Conservation (phyloP, 2,888 invertebrate genomes). For the Cephus nigrinus region DNA sequence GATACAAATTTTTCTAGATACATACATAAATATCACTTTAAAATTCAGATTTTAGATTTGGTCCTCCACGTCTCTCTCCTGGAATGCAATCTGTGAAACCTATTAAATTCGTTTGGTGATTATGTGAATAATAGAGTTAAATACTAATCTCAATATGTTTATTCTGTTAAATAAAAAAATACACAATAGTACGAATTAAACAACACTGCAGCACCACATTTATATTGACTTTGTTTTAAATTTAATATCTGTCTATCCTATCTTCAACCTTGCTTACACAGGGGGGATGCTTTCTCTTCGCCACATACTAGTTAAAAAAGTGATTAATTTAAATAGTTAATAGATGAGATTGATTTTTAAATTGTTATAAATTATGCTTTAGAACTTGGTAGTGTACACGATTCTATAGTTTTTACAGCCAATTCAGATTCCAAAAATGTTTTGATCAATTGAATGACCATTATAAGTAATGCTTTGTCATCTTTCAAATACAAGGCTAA, state of each 20-base stretch:
- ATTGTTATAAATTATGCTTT: not conserved
- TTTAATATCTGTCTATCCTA: not conserved
- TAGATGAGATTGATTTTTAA: not conserved
- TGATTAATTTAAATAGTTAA: not conserved
- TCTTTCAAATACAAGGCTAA: not conserved
- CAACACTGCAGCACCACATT: not conserved
- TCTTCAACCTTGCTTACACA: not conserved
- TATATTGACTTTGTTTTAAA: not conserved
- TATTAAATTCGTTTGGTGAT: not conserved
- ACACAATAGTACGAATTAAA: not conserved
- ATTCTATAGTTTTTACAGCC: not conserved
- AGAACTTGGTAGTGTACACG: not conserved
- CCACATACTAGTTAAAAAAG: not conserved
- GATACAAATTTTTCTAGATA: not conserved
- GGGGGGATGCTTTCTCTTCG: not conserved
- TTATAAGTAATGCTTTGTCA: not conserved
- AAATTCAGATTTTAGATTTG: not conserved
- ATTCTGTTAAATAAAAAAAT: not conserved
- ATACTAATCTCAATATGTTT: not conserved
- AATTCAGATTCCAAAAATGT: not conserved
- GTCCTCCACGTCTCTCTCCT: not conserved
- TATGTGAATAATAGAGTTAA: not conserved
- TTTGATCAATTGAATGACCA: not conserved
- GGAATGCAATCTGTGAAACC: not conserved
- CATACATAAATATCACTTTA: not conserved